Conservation (phyloP, 2,797 vertebrate genomes). For the Loriculus beryllinus region DNA sequence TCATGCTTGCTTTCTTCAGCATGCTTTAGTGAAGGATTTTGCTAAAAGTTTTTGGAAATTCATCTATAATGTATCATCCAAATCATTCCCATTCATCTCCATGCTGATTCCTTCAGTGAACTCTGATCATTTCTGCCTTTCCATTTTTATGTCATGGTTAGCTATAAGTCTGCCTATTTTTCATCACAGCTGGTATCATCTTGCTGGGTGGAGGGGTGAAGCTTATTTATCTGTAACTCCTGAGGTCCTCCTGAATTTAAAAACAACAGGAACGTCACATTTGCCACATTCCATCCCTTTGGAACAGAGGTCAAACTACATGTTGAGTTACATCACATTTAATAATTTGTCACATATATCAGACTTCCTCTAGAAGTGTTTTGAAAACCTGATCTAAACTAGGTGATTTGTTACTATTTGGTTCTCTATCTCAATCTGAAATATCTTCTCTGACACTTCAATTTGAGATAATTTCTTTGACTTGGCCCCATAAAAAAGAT, state of each 20-base stretch:
- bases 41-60: not conserved
- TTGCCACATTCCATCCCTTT: not conserved
- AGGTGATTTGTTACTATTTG: slow-evolving; percentile 30
- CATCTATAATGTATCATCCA: not conserved
- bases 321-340: not conserved
- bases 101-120: not conserved
- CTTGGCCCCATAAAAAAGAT: not conserved
- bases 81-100: not conserved
- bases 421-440: slow-evolving; percentile 1
- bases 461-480: slow-evolving; percentile 2
- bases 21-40: not conserved
- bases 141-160: not conserved
- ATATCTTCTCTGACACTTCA: slow-evolving; percentile 22
- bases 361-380: slow-evolving; percentile 3
- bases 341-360: slow-evolving; percentile 38
- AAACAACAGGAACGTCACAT: not conserved
- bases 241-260: not conserved
- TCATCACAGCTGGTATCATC: not conserved
- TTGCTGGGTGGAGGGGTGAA: not conserved
- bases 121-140: not conserved
- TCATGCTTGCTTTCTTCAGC: not conserved
- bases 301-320: not conserved
- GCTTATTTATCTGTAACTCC: not conserved
- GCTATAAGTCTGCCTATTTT: not conserved
- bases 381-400: slow-evolving; percentile 37